Conservation (phyloP, 37 sponge, comb jelly and placozoan genomes). For the Beroe forskalii region DNA sequence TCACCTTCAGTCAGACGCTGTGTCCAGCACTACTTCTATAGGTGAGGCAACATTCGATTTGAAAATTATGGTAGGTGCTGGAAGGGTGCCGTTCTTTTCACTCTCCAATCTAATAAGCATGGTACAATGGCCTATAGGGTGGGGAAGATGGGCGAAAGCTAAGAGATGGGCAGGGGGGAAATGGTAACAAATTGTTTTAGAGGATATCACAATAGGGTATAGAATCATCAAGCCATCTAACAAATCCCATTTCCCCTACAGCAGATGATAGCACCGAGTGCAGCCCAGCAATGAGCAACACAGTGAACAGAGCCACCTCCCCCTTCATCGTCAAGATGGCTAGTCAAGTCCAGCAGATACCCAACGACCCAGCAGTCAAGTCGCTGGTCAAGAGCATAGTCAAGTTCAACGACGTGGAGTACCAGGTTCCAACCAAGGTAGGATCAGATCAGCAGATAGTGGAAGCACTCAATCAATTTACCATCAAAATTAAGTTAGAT, state of each 20-base stretch:
- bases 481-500: too few species aligned
- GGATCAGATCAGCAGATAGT: not conserved
- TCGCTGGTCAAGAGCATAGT: conserved; percentile 47
- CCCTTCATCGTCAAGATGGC: conserved; percentile 58
- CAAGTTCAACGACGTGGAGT: conserved; percentile 59
- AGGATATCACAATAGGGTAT: too few species aligned
- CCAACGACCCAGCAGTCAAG: conserved; percentile 55
- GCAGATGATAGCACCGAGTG: not conserved
- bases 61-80: too few species aligned
- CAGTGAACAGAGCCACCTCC: conserved; percentile 54
- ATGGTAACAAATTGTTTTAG: too few species aligned
- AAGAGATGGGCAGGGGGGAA: too few species aligned
- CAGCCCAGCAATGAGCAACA: not conserved
- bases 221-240: too few species aligned
- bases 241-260: too few species aligned
- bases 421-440: conserved; percentile 61
- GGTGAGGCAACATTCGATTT: too few species aligned
- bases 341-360: conserved; percentile 32
- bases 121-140: too few species aligned
- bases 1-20: not conserved
- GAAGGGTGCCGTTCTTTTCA: too few species aligned
- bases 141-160: too few species aligned
- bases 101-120: too few species aligned
- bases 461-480: not conserved
- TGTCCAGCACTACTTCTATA: conserved; percentile 20